Percentiles rank a stretch among this genome's conserved stretches.
phyloP scores from a whole-genome alignment of 1,140 invertebrate genomes.

The Drosophila nasuta region DNA sequence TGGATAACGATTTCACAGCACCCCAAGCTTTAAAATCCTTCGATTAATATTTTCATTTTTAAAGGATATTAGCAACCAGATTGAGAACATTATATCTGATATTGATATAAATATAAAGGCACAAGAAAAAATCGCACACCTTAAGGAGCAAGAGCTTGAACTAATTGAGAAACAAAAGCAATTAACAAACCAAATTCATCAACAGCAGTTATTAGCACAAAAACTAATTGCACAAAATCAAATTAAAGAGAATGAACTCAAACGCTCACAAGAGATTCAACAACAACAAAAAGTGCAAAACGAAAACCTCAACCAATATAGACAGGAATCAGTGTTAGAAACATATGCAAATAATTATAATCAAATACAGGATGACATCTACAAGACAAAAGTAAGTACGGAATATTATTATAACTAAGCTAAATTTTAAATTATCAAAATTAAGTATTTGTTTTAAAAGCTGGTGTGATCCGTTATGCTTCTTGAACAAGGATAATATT shows the following conservation, averaged over 20 bases:
- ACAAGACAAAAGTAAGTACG: constrained; percentile 32
- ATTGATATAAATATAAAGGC: constrained; percentile 86
- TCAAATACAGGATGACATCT: constrained; percentile 5
- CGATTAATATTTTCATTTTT: constrained; percentile 59
- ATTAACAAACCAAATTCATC: constrained; percentile 64
- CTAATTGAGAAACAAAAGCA: constrained; percentile 73
- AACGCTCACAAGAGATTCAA: constrained; percentile 12
- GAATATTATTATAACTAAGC: not conserved
- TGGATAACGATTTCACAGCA: not conserved
- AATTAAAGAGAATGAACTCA: constrained; percentile 23
- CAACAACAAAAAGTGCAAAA: constrained; percentile 3
- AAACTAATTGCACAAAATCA: constrained; percentile 61
- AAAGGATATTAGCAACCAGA: constrained; percentile 86
- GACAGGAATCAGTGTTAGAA: not conserved
- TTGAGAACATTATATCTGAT: constrained; percentile 88
- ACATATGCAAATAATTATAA: constrained; percentile 5
- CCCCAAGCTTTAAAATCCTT: not conserved
- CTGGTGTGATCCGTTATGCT: no score
- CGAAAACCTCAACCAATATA: not conserved
- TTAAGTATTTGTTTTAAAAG: no score
- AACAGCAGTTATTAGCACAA: constrained; percentile 70
- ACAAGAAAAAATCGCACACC: constrained; percentile 66
- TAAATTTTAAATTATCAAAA: no score
- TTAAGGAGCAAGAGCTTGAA: constrained; percentile 68
- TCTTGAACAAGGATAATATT: no score